Evolutionary conservation across 2,888 invertebrate species (phyloP), one percentile per base, ranked within the genome.

Genomic region (Drosophila kambysellisi): DNA sequence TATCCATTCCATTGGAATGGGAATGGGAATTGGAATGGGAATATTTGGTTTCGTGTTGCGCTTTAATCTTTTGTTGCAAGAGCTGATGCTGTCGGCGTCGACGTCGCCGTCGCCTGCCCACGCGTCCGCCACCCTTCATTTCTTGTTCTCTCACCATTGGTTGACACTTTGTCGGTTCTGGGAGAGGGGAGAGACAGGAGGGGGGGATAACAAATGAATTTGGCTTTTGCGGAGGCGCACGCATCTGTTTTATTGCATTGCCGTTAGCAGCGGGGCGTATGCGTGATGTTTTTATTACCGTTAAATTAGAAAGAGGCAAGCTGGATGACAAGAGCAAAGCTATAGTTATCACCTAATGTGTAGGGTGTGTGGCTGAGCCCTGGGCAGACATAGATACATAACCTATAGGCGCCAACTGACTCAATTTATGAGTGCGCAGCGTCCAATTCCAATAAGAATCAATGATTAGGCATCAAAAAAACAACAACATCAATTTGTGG

Each of bases 211-310:
- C 65, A 70, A 80, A 76, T 77, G 76, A 89, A 82, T 77, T 72
- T 46, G 74, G 80, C 68, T 70, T 82, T 78, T 70, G 11, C 48
- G 62, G 52, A 33, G 67, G 77, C 68, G 63, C 20, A 20, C 53
- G 37, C 71, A 76, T 76, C 83, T 72, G 68, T 82, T 88, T 88
- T 79, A 88, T 89, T 85, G 77, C 63, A 70, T 82, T 76, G 79
- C 75, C 61, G 63, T 60, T 66, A 35, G 69, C 90, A 60, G 80
- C 90, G 75, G 83, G 80, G 76, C 85, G 90, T 80, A 85, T 85
- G 71, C 90, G 88, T 85, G 86, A 85, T 85, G 89, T 83, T 90
- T 90, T 88, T 90, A 85, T 85, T 85, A 74, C 69, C 86, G 60
- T 85, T 85, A 88, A 85, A 90, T 85, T 85, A 90, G 82, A 84